Evolutionary conservation across 2,888 invertebrate species (phyloP).

Genomic region (Hydrotaea diabolus): DNA sequence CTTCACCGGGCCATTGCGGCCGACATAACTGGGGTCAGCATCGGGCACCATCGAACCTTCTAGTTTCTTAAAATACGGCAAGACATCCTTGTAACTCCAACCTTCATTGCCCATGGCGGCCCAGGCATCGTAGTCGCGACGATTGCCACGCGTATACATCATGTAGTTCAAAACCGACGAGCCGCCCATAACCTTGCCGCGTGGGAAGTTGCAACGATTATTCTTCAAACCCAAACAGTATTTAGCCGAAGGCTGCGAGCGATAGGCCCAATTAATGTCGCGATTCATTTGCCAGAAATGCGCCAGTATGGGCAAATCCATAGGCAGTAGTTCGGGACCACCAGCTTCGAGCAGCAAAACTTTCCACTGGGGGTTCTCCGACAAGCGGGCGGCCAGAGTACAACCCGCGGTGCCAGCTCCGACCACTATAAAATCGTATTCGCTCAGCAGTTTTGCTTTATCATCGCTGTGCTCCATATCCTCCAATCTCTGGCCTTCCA

Average conservation of each 20-base stretch:
- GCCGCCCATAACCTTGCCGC: constrained; percentile 92
- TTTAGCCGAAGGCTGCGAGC: constrained; percentile 86
- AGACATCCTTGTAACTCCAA: constrained; percentile 87
- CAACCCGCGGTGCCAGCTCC: constrained; percentile 92
- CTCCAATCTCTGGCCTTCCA: constrained; percentile 72
- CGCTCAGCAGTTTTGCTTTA: constrained; percentile 71
- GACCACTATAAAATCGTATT: constrained; percentile 89
- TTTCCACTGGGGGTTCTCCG: constrained; percentile 86
- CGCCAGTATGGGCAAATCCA: constrained; percentile 88
- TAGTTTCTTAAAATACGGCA: constrained; percentile 89
- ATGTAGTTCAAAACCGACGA: constrained; percentile 90
- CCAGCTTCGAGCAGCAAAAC: constrained; percentile 88
- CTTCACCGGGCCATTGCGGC: constrained; percentile 82
- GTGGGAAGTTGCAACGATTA: constrained; percentile 88
- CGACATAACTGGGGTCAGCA: constrained; percentile 80
- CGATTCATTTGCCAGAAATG: constrained; percentile 85
- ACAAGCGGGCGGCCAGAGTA: constrained; percentile 86
- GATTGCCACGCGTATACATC: constrained; percentile 88
- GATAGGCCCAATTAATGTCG: constrained; percentile 90
- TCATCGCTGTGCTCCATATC: constrained; percentile 74
- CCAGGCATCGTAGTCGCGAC: constrained; percentile 89
- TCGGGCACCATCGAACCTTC: constrained; percentile 85
- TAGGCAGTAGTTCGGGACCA: constrained; percentile 83
- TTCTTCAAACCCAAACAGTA: constrained; percentile 88
- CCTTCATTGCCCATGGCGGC: constrained; percentile 85